Conservation (phyloP, 2,888 invertebrate species). For the Chalcis sispes region DNA sequence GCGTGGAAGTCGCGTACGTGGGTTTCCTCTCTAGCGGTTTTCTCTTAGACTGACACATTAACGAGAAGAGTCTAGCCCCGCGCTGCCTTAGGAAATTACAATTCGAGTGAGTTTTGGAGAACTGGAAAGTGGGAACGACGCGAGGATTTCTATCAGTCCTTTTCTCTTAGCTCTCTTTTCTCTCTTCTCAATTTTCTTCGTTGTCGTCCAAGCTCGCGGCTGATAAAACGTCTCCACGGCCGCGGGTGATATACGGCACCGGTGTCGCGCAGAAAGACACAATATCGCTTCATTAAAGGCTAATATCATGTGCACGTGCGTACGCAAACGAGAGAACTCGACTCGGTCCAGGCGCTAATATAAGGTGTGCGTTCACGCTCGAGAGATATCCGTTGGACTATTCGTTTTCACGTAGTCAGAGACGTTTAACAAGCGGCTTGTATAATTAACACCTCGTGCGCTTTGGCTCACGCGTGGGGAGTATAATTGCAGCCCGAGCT, state of each 20-base stretch:
- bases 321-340: background rate
- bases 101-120: slow-evolving; percentile 49
- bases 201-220: slow-evolving; percentile 24
- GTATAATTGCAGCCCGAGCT: slow-evolving; percentile 11
- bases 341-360: background rate
- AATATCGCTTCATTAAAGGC: slow-evolving; percentile 56
- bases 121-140: background rate
- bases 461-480: background rate
- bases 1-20: no score
- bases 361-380: no score
- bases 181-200: background rate
- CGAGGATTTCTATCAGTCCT: slow-evolving; percentile 33
- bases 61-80: no score
- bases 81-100: slow-evolving; percentile 60
- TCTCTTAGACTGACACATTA: slow-evolving; percentile 46
- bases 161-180: background rate
- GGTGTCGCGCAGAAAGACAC: slow-evolving; percentile 42
- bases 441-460: slow-evolving; percentile 52
- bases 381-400: slow-evolving; percentile 11
- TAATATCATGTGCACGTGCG: slow-evolving; percentile 36
- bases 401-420: slow-evolving; percentile 41
- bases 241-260: slow-evolving; percentile 49
- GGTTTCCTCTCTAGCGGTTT: no score
- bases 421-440: slow-evolving; percentile 48
- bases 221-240: slow-evolving; percentile 60